Evolutionary conservation across 2,888 invertebrate species (phyloP).

Genomic region (Cosmorhoe ocellata): DNA sequence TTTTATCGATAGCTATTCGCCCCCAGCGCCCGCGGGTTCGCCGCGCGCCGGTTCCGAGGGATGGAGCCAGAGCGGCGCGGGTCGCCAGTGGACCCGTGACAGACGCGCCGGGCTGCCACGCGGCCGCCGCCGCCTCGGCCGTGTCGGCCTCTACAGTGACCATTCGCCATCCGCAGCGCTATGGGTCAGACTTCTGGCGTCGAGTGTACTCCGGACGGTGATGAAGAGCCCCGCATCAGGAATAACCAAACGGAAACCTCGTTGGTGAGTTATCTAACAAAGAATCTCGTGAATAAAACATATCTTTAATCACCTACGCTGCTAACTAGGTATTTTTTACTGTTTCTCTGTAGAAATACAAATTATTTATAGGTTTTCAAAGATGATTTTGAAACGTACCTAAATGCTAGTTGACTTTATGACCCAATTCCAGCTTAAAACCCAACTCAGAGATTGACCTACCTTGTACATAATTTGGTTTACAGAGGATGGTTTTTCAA

Average conservation of each 20-base stretch:
- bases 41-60: conserved; percentile 43
- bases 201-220: conserved; percentile 78
- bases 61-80: conserved; percentile 40
- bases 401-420: no score
- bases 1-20: conserved; percentile 32
- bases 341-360: no score
- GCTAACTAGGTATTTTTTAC: no score
- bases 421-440: no score
- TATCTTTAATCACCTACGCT: no score
- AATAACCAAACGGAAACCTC: conserved; percentile 77
- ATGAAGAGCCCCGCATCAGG: conserved; percentile 78
- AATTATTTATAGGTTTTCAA: no score
- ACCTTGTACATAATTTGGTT: no score
- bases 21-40: conserved; percentile 48
- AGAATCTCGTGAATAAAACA: not conserved
- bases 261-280: conserved; percentile 66
- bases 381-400: no score
- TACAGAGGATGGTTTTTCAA: no score
- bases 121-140: conserved; percentile 69
- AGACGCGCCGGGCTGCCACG: conserved; percentile 72
- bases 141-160: conserved; percentile 32
- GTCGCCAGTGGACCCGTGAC: conserved; percentile 67
- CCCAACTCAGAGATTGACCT: no score
- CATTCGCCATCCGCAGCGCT: conserved; percentile 34
- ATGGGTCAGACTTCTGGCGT: conserved; percentile 82